A percentile compares a stretch with the other conserved stretches of the same genome.
These are phyloP conservation scores for Ispidina picta DNA, from an alignment of 2,797 vertebrate species.

Conservation along the genomic window DNA sequence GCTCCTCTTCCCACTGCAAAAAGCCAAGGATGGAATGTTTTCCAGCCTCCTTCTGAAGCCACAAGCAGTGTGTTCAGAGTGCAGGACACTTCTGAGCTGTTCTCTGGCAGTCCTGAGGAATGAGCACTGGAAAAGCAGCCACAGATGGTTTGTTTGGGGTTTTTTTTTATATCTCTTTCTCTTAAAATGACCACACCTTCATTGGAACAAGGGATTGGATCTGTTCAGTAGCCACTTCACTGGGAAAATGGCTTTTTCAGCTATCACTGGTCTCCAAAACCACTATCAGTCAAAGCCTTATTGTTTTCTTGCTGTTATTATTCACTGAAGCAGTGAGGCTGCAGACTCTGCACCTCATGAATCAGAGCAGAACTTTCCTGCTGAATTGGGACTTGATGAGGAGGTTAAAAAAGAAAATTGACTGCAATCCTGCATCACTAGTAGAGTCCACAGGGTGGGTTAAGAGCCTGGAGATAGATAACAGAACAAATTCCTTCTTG, in stretches of 20 bases:
- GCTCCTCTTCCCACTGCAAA: background rate
- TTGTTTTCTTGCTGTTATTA: background rate
- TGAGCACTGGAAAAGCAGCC: background rate
- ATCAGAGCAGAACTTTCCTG: background rate
- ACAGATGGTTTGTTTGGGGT: background rate
- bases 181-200: background rate
- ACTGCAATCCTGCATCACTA: background rate
- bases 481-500: background rate
- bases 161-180: background rate
- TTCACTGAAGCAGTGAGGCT: background rate
- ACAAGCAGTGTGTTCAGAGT: background rate
- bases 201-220: background rate
- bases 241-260: background rate
- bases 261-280: background rate
- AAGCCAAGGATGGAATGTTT: background rate
- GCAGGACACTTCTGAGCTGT: background rate
- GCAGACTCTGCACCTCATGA: background rate
- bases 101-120: background rate
- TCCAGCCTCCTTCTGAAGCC: background rate
- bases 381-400: background rate
- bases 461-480: background rate
- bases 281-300: background rate
- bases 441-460: background rate
- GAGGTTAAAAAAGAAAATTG: background rate
- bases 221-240: background rate